Base-by-base conservation (phyloP, 2,113 vertebrate genomes). In the Micronycteris hirsuta region DNA sequence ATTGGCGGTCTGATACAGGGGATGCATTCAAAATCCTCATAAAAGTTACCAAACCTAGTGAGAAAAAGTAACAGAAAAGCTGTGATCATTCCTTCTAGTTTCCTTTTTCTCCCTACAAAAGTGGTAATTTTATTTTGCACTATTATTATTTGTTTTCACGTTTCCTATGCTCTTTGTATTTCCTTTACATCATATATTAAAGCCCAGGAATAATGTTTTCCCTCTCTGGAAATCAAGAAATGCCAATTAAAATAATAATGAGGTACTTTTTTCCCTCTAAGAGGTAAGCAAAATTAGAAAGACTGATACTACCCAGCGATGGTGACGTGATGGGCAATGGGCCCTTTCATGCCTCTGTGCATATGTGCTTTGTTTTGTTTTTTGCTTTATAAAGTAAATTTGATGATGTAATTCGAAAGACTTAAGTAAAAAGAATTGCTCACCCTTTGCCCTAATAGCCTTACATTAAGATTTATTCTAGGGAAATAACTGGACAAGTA, bases 191-290 rank as follows among this genome's bases (percentile, higher is more conserved):
- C 41, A 74, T 65, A n/a, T 43, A 43, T 78, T 47, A 86, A 94
- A 93, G 47, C 11, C 78, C 36, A 89, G 26, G 36, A 80, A 87
- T 36, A 70, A 45, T 82, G 20, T 54, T 92, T 91, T 77, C 17
- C 47, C n/a, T 93, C 33, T 92, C 89, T 68, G 58, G 47, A 84
- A 93, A 91, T 87, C n/a, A 84, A 87, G 38, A 93, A 89, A 86
- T 87, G 17, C 4, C 31, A 85, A 86, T 83, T 63, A 84, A 83
- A 94, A 77, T 84, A 78, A 83, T 89, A 77, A 54, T 33, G 49
- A 92, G 2, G 4, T 28, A 16, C 15, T 24, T 76, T 76, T 82
- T 74, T 2, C 6, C 11, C 26, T n/a, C 36, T 52, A 74, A 52
- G n/a, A 93, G 78, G 28, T 61, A 67, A 85, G 7, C 58, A 67